Conservation (phyloP, 2,888 invertebrate genomes). For the Drosophila greeni region DNA sequence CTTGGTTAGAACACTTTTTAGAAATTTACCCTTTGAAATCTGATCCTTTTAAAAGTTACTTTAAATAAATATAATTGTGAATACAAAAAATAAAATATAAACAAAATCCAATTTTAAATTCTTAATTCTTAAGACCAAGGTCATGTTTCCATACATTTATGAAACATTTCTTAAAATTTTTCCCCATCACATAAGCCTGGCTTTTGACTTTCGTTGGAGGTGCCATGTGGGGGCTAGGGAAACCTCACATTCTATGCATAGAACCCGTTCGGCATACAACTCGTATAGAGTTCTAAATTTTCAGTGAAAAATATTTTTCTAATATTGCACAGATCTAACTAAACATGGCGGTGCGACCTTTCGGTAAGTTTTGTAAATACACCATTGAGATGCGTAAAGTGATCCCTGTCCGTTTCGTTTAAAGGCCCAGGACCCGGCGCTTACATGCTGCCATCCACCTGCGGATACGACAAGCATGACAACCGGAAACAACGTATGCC, state of each 20-base stretch:
- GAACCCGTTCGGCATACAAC: constrained; percentile 44
- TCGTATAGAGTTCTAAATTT: constrained; percentile 64
- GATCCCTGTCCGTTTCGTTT: neutral
- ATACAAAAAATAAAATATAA: no score
- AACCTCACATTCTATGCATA: constrained; percentile 28
- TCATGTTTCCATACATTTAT: neutral
- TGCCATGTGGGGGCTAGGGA: neutral
- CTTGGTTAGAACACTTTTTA: neutral
- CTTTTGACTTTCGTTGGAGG: neutral
- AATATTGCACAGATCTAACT: constrained; percentile 65
- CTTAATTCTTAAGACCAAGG: no score
- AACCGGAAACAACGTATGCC: constrained; percentile 80
- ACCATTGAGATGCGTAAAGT: neutral
- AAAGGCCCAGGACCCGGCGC: constrained; percentile 83
- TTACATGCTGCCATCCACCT: constrained; percentile 81
- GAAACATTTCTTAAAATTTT: no score
- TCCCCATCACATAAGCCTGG: constrained; percentile 20
- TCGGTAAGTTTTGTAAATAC: constrained; percentile 46
- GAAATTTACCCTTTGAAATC: neutral
- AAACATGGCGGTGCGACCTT: constrained; percentile 54
- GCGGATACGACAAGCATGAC: constrained; percentile 82
- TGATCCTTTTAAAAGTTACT: neutral
- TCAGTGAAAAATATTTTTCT: constrained; percentile 43
- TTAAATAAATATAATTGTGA: constrained; percentile 6
- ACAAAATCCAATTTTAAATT: neutral